A percentile compares a stretch with the other conserved stretches of the same genome.
These are phyloP conservation scores for Myotis vivesi DNA, from an alignment of 2,797 vertebrate species.

Conservation along the genomic window DNA sequence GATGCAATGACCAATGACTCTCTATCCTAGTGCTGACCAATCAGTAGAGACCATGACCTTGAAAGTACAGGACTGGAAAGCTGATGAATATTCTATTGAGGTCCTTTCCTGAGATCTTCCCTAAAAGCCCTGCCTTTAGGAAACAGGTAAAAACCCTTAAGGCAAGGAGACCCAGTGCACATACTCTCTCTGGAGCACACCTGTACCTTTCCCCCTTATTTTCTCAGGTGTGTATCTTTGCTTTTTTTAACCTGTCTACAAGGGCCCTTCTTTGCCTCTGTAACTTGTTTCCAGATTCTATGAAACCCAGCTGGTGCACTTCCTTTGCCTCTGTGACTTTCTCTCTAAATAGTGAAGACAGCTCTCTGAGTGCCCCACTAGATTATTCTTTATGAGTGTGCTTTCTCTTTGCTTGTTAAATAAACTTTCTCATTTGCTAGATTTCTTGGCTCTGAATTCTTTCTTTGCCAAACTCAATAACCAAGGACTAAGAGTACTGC, in stretches of 20 bases:
- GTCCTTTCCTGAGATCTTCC: background rate
- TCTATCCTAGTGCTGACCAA: background rate
- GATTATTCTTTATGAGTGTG: background rate
- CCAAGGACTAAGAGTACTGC: too few species aligned
- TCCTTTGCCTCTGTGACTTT: background rate
- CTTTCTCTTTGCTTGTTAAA: background rate
- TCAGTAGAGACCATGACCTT: background rate
- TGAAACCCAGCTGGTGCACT: background rate
- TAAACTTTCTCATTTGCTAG: background rate
- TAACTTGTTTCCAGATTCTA: background rate
- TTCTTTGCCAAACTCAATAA: background rate
- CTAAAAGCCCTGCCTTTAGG: background rate
- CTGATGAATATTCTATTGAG: background rate
- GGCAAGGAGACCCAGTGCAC: background rate
- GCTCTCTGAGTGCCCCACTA: rapidly evolving
- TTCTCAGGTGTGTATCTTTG: background rate
- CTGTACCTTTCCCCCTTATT: background rate
- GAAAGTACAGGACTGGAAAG: background rate
- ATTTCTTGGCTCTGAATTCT: background rate
- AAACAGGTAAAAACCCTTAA: background rate
- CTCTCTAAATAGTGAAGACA: background rate
- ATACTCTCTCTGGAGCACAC: background rate
- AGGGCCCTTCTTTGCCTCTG: background rate
- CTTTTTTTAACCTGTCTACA: background rate
- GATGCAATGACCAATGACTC: background rate